Conservation (phyloP, 2,888 invertebrate genomes). For the Clistopyga incitator region DNA sequence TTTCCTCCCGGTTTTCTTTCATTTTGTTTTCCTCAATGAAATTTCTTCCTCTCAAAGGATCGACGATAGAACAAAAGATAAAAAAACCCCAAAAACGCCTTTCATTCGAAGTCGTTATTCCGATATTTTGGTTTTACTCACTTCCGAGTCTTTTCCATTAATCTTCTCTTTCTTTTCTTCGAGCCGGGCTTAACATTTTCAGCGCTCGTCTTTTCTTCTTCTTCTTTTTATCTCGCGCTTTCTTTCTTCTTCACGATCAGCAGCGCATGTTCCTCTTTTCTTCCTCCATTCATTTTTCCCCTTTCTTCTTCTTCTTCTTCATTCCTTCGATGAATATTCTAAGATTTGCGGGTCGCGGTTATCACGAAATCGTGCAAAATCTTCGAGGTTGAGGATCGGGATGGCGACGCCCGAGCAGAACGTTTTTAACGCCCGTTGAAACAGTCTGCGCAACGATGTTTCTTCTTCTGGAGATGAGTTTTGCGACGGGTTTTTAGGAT, state of each 20-base stretch:
- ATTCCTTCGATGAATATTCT: conserved; percentile 5
- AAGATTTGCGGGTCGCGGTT: neutral
- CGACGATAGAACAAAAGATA: neutral
- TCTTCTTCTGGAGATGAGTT: neutral
- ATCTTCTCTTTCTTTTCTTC: neutral
- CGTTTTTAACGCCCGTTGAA: neutral
- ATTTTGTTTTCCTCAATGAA: neutral
- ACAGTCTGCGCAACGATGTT: neutral
- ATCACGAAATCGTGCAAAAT: neutral
- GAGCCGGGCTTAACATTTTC: conserved; percentile 8
- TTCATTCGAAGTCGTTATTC: conserved; percentile 19
- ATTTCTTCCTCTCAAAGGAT: conserved; percentile 2
- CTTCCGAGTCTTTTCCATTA: neutral
- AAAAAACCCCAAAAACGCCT: too few species aligned
- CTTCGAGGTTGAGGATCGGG: neutral
- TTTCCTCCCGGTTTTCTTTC: neutral
- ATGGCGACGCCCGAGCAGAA: neutral
- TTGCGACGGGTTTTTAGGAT: neutral
- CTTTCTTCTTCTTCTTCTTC: too few species aligned
- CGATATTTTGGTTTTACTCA: conserved; percentile 2
- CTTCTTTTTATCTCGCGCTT: conserved; percentile 4
- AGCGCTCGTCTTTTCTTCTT: conserved; percentile 22
- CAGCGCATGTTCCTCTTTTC: neutral
- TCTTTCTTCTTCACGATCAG: neutral
- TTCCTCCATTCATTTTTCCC: too few species aligned